These are phyloP conservation scores for Dreissena polymorpha DNA, from an alignment of 1,140 invertebrate species.

Conservation along the genomic window DNA sequence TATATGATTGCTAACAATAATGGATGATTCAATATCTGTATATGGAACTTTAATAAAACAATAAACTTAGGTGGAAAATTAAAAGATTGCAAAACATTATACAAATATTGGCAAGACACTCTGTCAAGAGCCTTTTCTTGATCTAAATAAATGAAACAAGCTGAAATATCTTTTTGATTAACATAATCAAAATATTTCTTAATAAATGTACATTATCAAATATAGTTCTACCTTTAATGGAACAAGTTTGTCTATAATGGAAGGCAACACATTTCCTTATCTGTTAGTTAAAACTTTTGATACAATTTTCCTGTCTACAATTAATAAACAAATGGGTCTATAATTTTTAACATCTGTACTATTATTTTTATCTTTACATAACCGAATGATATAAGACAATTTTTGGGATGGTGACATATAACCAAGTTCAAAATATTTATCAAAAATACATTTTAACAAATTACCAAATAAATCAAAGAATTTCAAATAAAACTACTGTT, in stretches of 20 bases:
- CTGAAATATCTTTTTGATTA: constrained; percentile 49
- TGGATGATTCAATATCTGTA: constrained; percentile 47
- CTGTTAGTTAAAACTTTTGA: constrained; percentile 59
- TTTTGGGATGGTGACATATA: constrained; percentile 48
- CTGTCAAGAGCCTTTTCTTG: constrained; percentile 64
- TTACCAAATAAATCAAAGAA: constrained; percentile 54
- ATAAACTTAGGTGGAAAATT: constrained; percentile 57
- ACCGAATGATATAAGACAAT: constrained; percentile 51
- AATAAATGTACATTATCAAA: constrained; percentile 63
- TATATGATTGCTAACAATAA: constrained; percentile 62
- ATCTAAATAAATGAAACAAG: constrained; percentile 59
- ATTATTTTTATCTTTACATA: constrained; percentile 58
- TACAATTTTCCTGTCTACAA: constrained; percentile 62
- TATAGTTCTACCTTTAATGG: constrained; percentile 50
- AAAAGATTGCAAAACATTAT: constrained; percentile 44
- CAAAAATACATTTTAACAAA: constrained; percentile 41
- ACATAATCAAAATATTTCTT: constrained; percentile 62
- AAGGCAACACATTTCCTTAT: constrained; percentile 29
- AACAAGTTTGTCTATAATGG: constrained; percentile 56
- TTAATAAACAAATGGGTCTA: constrained; percentile 60
- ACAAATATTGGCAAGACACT: constrained; percentile 61
- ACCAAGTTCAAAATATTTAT: constrained; percentile 42
- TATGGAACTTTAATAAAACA: constrained; percentile 62
- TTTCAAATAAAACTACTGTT: constrained; percentile 50
- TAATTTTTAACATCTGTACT: constrained; percentile 49